Conservation (phyloP, 2,888 invertebrate genomes). For the Timandra comae region DNA sequence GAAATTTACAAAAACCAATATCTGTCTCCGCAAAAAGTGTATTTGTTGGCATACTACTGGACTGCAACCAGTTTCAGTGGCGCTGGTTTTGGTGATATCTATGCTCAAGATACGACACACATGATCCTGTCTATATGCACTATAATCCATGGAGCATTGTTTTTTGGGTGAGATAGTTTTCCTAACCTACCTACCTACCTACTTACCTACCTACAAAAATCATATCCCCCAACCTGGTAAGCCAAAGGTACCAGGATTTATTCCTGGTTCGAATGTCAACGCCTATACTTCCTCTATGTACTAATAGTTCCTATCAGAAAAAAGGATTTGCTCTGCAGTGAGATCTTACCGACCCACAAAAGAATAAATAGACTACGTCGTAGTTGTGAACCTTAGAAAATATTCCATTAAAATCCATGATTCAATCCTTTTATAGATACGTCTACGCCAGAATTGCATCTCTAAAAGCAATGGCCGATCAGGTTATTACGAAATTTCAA, state of each 20-base stretch:
- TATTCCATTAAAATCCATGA: neutral
- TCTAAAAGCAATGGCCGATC: conserved; percentile 65
- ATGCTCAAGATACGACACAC: conserved; percentile 55
- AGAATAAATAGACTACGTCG: no score
- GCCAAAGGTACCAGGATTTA: no score
- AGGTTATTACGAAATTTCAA: conserved; percentile 62
- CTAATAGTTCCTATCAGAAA: no score
- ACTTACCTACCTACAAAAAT: no score
- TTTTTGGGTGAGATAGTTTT: conserved; percentile 66
- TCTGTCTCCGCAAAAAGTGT: conserved; percentile 50
- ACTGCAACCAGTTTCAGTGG: conserved; percentile 62
- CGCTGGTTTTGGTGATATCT: conserved; percentile 69
- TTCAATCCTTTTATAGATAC: conserved; percentile 37
- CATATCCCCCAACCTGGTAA: no score
- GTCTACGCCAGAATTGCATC: conserved; percentile 69
- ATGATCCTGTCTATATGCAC: conserved; percentile 60
- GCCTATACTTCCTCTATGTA: no score
- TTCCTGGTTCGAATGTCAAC: no score
- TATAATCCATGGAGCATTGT: conserved; percentile 62
- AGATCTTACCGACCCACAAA: no score
- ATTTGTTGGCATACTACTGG: conserved; percentile 67
- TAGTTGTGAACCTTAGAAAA: neutral
- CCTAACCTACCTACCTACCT: no score
- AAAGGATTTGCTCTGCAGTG: no score
- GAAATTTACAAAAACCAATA: conserved; percentile 35